Base-by-base conservation (phyloP, 1,140 invertebrate species). In the Scaptomyza montana region DNA sequence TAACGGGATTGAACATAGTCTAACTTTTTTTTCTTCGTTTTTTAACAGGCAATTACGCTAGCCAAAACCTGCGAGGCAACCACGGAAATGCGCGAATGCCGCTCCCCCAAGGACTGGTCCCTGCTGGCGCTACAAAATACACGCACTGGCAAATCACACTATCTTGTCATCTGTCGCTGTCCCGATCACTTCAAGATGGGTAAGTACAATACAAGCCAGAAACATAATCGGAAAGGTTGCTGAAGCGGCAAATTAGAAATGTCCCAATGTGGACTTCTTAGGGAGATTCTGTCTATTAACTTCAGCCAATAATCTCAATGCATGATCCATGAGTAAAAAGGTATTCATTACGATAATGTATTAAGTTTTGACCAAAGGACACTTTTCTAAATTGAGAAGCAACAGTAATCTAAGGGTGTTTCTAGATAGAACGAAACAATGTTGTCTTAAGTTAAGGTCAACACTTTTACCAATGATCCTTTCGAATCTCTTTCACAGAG, bases 11-110 rank as follows among this genome's bases (percentile, higher is more conserved):
- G 28, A 19, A 36, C 47, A 49, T 7, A 10, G 2, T 63, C 53
- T 68, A 16, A 63, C 30, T 43, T 13, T 45, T 43, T 5, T n/a
- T 12, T 41, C 12, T n/a, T 43, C 12, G 9, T n/a, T 41, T 0
- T 41, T 41, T 16, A 16, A 49, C 39, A 93, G 93, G 96, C 97
- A 9, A 93, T 98, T 70, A 98, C 97, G 19, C 92, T 98, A 70
- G 96, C 98, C 71, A 98, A 98, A 93, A 98, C 97, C 10, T 98
- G 97, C 92, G 97, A 98, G 93, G 96, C 96, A 2, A 96, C 97
- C 6, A 94, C 95, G 2, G 96, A 97, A 91, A 97, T 98, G 95
- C 93, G 97, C 74, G 95, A 97, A 81, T 98, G 97, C 90, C 94
- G 96, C 78, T 94, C 95, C 36, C 96, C 97, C 0, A 94, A 97